phyloP scores from a whole-genome alignment of 2,113 vertebrate genomes.

The Agelaius tricolor region DNA sequence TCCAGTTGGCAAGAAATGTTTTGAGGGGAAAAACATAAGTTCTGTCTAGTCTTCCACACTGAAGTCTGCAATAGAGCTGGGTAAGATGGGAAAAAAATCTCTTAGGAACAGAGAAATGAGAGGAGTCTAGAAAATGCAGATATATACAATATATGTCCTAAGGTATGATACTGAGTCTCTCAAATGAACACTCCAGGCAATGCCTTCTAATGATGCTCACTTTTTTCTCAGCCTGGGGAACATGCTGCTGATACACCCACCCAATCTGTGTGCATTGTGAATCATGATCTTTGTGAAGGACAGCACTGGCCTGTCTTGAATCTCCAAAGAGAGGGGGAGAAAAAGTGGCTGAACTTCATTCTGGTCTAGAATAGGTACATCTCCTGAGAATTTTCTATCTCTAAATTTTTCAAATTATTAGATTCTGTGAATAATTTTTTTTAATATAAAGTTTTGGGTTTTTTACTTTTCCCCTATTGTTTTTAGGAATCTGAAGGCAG shows the following conservation, averaged over 20 bases:
- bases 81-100: not conserved
- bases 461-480: not conserved
- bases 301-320: not conserved
- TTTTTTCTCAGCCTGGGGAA: not conserved
- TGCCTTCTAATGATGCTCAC: not conserved
- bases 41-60: not conserved
- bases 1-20: not conserved
- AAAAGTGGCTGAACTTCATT: not conserved
- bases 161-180: not conserved
- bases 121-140: not conserved
- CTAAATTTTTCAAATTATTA: not conserved
- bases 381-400: not conserved
- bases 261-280: not conserved
- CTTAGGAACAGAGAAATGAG: not conserved
- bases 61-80: not conserved
- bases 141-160: no score
- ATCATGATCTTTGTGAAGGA: not conserved
- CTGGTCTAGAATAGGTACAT: not conserved
- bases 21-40: rapidly evolving
- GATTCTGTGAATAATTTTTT: not conserved
- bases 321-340: not conserved
- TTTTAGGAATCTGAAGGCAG: not conserved
- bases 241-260: rapidly evolving
- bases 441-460: not conserved
- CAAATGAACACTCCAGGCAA: not conserved